A percentile compares a stretch with the other conserved stretches of the same genome.
These are phyloP conservation scores for Lymantria monacha DNA, from an alignment of 2,888 invertebrate species.

Conservation along the genomic window DNA sequence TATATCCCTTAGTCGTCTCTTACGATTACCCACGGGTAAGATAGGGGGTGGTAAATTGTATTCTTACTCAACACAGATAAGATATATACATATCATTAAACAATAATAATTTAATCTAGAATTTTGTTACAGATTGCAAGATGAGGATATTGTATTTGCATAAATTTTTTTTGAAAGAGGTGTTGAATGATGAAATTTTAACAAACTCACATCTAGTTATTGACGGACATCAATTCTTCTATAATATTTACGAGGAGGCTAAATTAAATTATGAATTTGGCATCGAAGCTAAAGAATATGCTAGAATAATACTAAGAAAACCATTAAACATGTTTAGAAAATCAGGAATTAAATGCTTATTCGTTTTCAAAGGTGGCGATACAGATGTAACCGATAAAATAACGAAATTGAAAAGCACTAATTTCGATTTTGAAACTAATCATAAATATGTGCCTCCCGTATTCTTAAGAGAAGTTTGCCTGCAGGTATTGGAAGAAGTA, in stretches of 20 bases:
- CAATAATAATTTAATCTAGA: too few species aligned
- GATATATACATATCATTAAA: too few species aligned
- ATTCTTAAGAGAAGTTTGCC: conserved; percentile 33
- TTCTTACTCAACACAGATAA: too few species aligned
- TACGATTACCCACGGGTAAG: too few species aligned
- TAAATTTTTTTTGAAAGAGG: not conserved
- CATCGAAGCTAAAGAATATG: conserved; percentile 41
- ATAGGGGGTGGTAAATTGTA: too few species aligned
- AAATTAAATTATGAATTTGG: conserved; percentile 32
- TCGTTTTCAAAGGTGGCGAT: conserved; percentile 48
- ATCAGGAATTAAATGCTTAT: conserved; percentile 43
- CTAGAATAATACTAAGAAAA: conserved; percentile 25
- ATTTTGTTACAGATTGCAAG: conserved; percentile 15
- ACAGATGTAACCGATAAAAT: conserved; percentile 20
- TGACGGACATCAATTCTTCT: conserved; percentile 45
- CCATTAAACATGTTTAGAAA: conserved; percentile 36
- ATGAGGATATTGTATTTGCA: conserved; percentile 13
- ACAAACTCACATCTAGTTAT: conserved; percentile 33
- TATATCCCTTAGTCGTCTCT: too few species aligned
- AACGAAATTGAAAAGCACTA: not conserved
- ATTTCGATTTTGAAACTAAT: conserved; percentile 2
- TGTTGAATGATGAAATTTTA: not conserved
- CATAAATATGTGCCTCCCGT: conserved; percentile 6
- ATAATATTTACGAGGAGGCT: conserved; percentile 28
- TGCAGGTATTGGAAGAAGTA: conserved; percentile 43